Conservation (phyloP, 1,140 invertebrate genomes). For the Drosophila nebulosa region DNA sequence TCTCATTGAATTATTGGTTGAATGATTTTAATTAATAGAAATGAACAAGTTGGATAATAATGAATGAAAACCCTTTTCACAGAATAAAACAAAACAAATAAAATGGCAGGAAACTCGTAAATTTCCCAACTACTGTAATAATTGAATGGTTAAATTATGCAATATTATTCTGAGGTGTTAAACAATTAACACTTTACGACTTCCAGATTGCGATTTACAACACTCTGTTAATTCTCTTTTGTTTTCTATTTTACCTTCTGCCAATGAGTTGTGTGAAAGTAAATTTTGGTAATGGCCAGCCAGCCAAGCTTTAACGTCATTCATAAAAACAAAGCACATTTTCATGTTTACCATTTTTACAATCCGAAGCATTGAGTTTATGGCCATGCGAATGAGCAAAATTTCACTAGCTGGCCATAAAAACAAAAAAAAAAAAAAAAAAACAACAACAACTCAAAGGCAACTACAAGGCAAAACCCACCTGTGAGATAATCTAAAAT, state of each 20-base stretch:
- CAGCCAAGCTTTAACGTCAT: not conserved
- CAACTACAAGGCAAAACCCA: conserved; percentile 14
- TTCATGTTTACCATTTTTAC: conserved; percentile 32
- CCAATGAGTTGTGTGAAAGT: conserved; percentile 41
- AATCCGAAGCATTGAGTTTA: conserved; percentile 32
- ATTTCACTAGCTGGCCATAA: conserved; percentile 36
- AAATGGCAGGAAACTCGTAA: not conserved
- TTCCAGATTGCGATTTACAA: conserved; percentile 27
- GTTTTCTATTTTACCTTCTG: not conserved
- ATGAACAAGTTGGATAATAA: too few species aligned
- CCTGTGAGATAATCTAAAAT: conserved; percentile 67
- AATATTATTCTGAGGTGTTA: conserved; percentile 18
- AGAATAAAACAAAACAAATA: not conserved
- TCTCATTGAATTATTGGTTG: too few species aligned
- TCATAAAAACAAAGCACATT: conserved; percentile 37
- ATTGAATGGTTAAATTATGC: conserved; percentile 30
- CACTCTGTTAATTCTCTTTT: not conserved
- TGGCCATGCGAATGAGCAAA: conserved; percentile 25
- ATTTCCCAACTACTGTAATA: conserved; percentile 13
- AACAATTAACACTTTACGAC: conserved; percentile 47
- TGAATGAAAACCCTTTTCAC: too few species aligned
- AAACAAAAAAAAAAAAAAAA: conserved; percentile 10
- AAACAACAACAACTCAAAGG: not conserved
- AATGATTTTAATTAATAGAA: too few species aligned
- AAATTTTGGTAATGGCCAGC: conserved; percentile 5